Evolutionary conservation across 2,113 vertebrate species (phyloP).

Genomic region (Silurus meridionalis): DNA sequence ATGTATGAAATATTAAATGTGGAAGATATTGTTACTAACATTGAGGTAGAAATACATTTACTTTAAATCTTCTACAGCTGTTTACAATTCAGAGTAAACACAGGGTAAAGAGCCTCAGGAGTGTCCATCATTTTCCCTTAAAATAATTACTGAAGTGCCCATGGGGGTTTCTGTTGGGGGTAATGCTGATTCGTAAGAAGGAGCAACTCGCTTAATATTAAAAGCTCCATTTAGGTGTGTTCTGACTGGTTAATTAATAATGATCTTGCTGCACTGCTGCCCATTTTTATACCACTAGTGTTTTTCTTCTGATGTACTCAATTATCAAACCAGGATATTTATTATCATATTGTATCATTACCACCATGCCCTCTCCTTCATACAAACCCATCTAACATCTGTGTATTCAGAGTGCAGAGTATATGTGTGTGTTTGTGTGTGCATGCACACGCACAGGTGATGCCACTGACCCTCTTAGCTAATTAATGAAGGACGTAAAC

Average conservation of each 20-base stretch:
- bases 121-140: background rate
- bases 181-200: background rate
- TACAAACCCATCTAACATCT: background rate
- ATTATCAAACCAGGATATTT: background rate
- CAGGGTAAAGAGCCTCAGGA: too few species aligned
- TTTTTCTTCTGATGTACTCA: background rate
- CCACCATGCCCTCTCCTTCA: background rate
- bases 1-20: background rate
- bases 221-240: background rate
- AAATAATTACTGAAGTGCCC: background rate
- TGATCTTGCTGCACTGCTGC: background rate
- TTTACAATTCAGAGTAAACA: too few species aligned
- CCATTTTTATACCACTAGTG: background rate
- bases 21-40: background rate
- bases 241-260: background rate
- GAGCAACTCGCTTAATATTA: background rate
- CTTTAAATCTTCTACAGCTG: too few species aligned
- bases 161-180: background rate
- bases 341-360: background rate
- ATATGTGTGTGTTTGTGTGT: background rate
- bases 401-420: background rate
- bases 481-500: constrained; percentile 56
- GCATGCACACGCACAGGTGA: constrained; percentile 2
- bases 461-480: constrained; percentile 65
- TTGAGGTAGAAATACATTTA: background rate